A percentile compares a stretch with the other conserved stretches of the same genome.
These are phyloP conservation scores for Odontothrips loti DNA, from an alignment of 2,888 invertebrate genomes.

Conservation along the genomic window DNA sequence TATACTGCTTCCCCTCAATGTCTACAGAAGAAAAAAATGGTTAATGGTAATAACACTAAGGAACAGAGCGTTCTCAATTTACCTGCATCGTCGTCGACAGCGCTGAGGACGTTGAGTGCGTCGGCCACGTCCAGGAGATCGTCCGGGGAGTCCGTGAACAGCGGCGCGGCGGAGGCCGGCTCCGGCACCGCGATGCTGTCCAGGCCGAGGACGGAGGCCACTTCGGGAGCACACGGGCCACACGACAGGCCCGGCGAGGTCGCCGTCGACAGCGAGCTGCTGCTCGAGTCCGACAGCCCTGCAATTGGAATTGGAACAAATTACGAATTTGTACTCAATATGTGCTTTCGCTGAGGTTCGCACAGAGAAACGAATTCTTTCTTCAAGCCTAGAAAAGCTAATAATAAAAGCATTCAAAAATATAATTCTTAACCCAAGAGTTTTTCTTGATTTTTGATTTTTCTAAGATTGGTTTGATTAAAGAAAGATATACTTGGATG, in stretches of 20 bases:
- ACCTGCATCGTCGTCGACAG: neutral
- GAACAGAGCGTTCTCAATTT: neutral
- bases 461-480: no score
- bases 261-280: neutral
- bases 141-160: neutral
- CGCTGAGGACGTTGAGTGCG: neutral
- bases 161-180: neutral
- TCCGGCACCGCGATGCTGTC: neutral
- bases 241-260: conserved; percentile 4
- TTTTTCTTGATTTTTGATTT: no score
- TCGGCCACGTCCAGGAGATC: conserved; percentile 2
- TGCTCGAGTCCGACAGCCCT: conserved; percentile 10
- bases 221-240: neutral
- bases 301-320: neutral
- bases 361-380: no score
- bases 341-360: no score
- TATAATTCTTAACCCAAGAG: no score
- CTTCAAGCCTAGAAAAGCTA: no score
- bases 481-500: no score
- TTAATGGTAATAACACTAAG: no score
- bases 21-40: no score
- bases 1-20: no score
- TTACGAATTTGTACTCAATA: neutral
- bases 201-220: neutral
- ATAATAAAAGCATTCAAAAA: no score